Conservation (phyloP, 2,113 vertebrate genomes). For the Antechinus flavipes region DNA sequence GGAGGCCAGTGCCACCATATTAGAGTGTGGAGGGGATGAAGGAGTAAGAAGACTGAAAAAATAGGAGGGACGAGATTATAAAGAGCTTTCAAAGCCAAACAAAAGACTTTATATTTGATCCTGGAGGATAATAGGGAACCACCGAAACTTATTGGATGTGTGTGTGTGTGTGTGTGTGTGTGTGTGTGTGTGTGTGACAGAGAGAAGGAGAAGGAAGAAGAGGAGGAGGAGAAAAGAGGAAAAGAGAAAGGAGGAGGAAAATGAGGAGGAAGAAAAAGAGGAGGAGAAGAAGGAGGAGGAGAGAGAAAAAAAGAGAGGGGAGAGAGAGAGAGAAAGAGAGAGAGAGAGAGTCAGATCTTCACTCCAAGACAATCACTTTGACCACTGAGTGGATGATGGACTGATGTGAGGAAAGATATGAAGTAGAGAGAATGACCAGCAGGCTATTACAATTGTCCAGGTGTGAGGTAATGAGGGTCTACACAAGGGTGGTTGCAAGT, state of each 20-base stretch:
- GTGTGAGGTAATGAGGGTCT: background rate
- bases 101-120: background rate
- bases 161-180: background rate
- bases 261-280: rapidly evolving
- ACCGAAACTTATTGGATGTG: background rate
- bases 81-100: background rate
- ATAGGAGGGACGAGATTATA: background rate
- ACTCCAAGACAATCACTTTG: background rate
- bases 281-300: no score
- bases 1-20: background rate
- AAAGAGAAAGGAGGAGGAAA: rapidly evolving
- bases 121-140: background rate
- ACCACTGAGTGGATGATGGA: background rate
- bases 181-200: background rate
- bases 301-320: no score
- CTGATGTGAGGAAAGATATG: background rate
- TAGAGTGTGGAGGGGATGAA: background rate
- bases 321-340: background rate
- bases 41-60: background rate
- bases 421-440: background rate
- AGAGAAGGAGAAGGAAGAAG: background rate
- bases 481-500: background rate
- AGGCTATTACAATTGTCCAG: background rate
- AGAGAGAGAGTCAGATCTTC: background rate
- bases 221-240: no score